Base-by-base conservation (phyloP, 2,113 vertebrate species). In the Hypocryptadius cinnamomeus region DNA sequence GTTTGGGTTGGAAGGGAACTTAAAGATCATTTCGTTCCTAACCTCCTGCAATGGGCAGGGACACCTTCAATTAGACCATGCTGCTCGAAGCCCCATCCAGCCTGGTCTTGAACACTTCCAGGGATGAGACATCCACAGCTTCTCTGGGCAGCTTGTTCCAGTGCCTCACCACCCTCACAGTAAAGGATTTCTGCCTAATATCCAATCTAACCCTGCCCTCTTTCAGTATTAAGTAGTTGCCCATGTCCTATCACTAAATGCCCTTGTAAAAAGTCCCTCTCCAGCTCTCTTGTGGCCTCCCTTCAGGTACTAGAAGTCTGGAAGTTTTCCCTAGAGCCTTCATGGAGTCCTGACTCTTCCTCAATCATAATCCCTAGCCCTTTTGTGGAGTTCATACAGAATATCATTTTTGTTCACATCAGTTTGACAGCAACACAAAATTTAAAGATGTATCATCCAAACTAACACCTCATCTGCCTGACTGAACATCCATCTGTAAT, bases 41-140 rank as follows among this genome's bases (percentile, higher is more conserved):
- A 31, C 22, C 23, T 73, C 39, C 40, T 76, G 71, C 30, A 47
- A 37, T 9, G 31, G 25, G 18, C 47, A 70, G 40, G 17, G 31
- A 56, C 35, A 56, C 21, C 12, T 23, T 77, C 56, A 45, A 8
- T 24, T 61, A 54, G 17, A 48, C 22, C 25, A 54, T 0, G 0
- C 56, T 77, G 7, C 40, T 48, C 1, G 0, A 70, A 69, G 35
- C 22, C 31, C 18, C 28, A 13, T 81, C 28, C 39, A 81, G 1
- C 6, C 11, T 53, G 37, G 28, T 44, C 13, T 23, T 63, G 40
- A 69, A 33, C 12, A 28, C 18, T 56, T 77, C 40, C 48, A 42
- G 30, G 31, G 19, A 33, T 42, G 18, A 6, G 13, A 10, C 35
- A 83, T 63, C 18, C 35, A 42, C 31, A 31, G 13, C 54, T 76